Percentiles rank a stretch among this genome's conserved stretches.
These are phyloP conservation scores for Doris montereyensis DNA, from an alignment of 2,888 invertebrate genomes.

Conservation along the genomic window DNA sequence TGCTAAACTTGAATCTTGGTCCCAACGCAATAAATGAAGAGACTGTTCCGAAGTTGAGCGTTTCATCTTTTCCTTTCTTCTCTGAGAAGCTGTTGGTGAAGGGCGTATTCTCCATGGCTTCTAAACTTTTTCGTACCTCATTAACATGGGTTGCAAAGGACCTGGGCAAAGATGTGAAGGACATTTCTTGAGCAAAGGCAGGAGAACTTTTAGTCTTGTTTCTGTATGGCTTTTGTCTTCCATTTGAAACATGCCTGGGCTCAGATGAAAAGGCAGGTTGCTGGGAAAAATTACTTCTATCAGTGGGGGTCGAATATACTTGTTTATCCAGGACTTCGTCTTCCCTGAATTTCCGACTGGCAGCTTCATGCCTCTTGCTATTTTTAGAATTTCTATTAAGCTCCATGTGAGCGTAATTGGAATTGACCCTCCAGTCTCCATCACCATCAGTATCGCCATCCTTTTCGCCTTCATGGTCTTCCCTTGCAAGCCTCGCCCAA, in stretches of 20 bases:
- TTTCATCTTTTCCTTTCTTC: not conserved
- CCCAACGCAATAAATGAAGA: slow-evolving; percentile 15
- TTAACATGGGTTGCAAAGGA: slow-evolving; percentile 3
- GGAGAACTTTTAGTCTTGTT: no score
- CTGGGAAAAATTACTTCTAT: no score
- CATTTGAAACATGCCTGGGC: no score
- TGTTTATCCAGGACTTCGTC: no score
- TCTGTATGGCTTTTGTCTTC: no score
- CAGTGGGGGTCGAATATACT: no score
- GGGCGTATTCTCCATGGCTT: not conserved
- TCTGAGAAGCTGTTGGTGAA: not conserved
- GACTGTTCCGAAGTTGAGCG: slow-evolving; percentile 34
- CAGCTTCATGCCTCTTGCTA: not conserved
- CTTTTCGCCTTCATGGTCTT: not conserved
- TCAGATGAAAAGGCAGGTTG: no score
- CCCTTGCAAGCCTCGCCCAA: slow-evolving; percentile 13
- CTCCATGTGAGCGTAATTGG: not conserved
- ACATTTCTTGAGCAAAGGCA: no score
- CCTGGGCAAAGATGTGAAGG: no score
- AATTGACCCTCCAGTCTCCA: not conserved
- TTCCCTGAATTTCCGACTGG: no score
- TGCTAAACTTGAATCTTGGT: no score
- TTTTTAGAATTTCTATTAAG: not conserved
- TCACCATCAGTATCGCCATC: not conserved
- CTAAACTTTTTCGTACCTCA: slow-evolving; percentile 11